A percentile compares a stretch with the other conserved stretches of the same genome.
Conservation (phyloP, 2,113 vertebrate species). For the Maccullochella peelii region DNA sequence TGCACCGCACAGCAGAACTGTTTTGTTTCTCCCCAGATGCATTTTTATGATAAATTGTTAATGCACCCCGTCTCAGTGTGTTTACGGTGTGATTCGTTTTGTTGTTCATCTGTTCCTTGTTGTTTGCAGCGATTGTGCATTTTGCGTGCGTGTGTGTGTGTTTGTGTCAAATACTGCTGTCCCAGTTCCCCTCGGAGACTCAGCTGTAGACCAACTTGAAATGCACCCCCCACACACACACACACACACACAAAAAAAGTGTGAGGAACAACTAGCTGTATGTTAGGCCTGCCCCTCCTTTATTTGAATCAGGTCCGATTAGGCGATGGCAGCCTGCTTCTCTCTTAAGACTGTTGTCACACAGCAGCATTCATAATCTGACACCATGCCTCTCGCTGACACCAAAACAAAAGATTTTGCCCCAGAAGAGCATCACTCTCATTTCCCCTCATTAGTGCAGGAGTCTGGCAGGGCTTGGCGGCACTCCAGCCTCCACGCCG, state of each 20-base stretch:
- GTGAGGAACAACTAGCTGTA: background rate
- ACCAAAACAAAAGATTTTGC: slow-evolving; percentile 62
- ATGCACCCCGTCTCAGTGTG: slow-evolving; percentile 62
- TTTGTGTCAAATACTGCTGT: slow-evolving; percentile 41
- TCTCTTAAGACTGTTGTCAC: slow-evolving; percentile 56
- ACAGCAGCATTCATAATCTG: slow-evolving; percentile 53
- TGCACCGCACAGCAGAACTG: slow-evolving; percentile 58
- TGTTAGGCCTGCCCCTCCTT: slow-evolving; percentile 15
- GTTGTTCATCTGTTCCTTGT: slow-evolving; percentile 70
- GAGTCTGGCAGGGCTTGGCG: slow-evolving; percentile 64
- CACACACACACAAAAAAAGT: background rate
- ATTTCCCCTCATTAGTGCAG: slow-evolving; percentile 71
- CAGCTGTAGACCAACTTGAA: slow-evolving; percentile 36
- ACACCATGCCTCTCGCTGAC: slow-evolving; percentile 59
- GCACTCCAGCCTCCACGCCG: slow-evolving; percentile 56
- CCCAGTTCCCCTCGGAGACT: slow-evolving; percentile 41
- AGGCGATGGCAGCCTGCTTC: slow-evolving; percentile 36
- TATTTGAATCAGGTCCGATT: slow-evolving; percentile 38
- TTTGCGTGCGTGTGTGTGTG: slow-evolving; percentile 2
- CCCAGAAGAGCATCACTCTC: slow-evolving; percentile 67
- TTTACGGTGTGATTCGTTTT: slow-evolving; percentile 69
- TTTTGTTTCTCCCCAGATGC: slow-evolving; percentile 71
- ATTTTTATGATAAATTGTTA: slow-evolving; percentile 77
- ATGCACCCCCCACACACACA: background rate
- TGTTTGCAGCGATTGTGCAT: slow-evolving; percentile 48